Evolutionary conservation across 2,113 vertebrate species (phyloP).

Genomic region (Pheucticus melanocephalus): DNA sequence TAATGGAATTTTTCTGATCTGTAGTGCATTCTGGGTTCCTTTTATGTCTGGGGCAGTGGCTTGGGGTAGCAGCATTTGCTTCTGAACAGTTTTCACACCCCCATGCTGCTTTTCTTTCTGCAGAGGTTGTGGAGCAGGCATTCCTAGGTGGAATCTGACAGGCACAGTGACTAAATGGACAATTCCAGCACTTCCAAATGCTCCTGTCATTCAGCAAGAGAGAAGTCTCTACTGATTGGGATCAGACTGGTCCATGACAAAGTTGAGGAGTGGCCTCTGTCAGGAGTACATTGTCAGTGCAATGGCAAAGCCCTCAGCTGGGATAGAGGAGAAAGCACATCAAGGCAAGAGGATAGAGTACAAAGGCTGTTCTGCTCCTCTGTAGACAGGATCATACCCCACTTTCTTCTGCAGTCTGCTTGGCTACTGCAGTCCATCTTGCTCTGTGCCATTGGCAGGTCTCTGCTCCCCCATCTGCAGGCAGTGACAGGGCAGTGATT

Average conservation of each 20-base stretch:
- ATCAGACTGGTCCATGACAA: neutral
- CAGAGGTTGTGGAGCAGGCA: neutral
- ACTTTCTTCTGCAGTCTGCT: neutral
- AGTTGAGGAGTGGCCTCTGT: neutral
- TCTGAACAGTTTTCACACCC: neutral
- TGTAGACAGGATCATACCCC: neutral
- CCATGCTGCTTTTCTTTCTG: neutral
- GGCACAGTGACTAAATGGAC: neutral
- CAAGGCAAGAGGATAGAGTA: neutral
- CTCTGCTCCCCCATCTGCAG: neutral
- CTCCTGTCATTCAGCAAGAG: neutral
- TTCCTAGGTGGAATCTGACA: neutral
- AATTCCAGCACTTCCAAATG: neutral
- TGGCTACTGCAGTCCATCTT: neutral
- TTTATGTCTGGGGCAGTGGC: neutral
- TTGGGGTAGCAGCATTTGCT: neutral
- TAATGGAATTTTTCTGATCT: conserved; percentile 27
- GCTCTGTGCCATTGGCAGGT: neutral
- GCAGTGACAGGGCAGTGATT: neutral
- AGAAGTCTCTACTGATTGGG: neutral
- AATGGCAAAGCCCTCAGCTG: neutral
- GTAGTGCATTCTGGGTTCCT: neutral
- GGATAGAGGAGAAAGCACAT: fast-evolving
- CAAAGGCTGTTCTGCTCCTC: neutral
- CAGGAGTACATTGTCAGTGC: neutral